A percentile compares a stretch with the other conserved stretches of the same genome.
Conservation (phyloP, 2,888 invertebrate genomes). For the Dromius quadrimaculatus region DNA sequence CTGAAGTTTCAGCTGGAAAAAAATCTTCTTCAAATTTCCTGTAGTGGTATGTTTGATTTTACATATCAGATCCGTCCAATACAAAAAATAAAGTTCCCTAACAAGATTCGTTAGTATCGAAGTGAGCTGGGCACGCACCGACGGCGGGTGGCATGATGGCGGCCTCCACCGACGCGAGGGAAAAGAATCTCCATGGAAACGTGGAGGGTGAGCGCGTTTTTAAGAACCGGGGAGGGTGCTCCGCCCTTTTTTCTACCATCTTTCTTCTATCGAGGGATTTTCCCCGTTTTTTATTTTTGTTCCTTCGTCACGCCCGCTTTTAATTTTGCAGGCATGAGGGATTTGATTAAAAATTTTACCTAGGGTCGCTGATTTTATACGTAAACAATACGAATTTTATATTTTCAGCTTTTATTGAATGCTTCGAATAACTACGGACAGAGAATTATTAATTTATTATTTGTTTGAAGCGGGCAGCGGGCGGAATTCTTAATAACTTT, state of each 20-base stretch:
- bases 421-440: conserved; percentile 14
- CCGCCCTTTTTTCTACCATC: conserved; percentile 48
- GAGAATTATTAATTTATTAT: conserved; percentile 29
- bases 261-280: conserved; percentile 47
- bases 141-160: conserved; percentile 21
- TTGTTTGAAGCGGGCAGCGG: no score
- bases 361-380: conserved; percentile 23
- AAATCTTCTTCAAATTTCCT: no score
- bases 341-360: conserved; percentile 47
- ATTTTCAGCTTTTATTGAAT: conserved; percentile 18
- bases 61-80: no score
- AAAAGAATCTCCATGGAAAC: conserved; percentile 63
- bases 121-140: neutral
- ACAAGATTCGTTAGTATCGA: conserved; percentile 4
- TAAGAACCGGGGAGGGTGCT: conserved; percentile 36
- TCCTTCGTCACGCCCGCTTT: conserved; percentile 28
- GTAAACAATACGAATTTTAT: conserved; percentile 33
- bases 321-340: conserved; percentile 38
- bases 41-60: no score
- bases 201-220: conserved; percentile 56
- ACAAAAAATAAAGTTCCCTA: conserved; percentile 14
- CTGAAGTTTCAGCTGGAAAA: no score
- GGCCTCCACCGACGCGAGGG: conserved; percentile 56
- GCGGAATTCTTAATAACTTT: conserved; percentile 29
- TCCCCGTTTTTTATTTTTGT: conserved; percentile 12